These are phyloP conservation scores for Hassar affinis DNA, from an alignment of 2,113 vertebrate species.

Conservation along the genomic window DNA sequence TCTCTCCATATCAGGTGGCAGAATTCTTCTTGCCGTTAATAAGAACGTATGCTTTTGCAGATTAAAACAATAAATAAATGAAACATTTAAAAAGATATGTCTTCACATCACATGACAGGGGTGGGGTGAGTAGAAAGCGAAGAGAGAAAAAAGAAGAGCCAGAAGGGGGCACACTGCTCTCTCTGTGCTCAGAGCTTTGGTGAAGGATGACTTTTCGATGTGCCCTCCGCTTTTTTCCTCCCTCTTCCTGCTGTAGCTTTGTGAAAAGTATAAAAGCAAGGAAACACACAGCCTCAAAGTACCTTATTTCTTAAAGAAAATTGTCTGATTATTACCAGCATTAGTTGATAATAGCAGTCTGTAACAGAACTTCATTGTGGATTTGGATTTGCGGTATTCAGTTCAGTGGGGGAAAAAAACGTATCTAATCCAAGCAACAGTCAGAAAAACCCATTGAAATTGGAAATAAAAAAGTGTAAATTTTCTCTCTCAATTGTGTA, in stretches of 20 bases:
- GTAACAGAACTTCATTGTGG: constrained; percentile 64
- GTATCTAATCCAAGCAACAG: constrained; percentile 68
- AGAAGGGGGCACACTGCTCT: constrained; percentile 81
- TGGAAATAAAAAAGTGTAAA: constrained; percentile 78
- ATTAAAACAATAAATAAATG: constrained; percentile 9
- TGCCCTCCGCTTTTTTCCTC: constrained; percentile 61
- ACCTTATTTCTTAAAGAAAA: background rate
- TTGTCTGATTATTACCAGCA: constrained; percentile 1
- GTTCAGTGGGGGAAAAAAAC: constrained; percentile 34
- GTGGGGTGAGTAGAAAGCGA: constrained; percentile 58
- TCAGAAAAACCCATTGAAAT: constrained; percentile 74
- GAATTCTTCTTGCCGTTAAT: constrained; percentile 68
- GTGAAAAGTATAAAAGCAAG: constrained; percentile 51
- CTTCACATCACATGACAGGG: constrained; percentile 72
- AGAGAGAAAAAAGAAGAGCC: constrained; percentile 74
- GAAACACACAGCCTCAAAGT: constrained; percentile 48
- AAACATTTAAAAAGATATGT: constrained; percentile 76
- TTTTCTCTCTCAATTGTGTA: constrained; percentile 78
- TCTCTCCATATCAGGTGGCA: constrained; percentile 64
- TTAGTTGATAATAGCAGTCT: constrained; percentile 59
- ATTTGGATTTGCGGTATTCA: constrained; percentile 60
- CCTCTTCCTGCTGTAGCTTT: constrained; percentile 58
- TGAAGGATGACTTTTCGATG: constrained; percentile 73
- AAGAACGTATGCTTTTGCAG: constrained; percentile 64
- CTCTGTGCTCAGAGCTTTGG: constrained; percentile 70